Evolutionary conservation across 2,888 invertebrate genomes (phyloP).

Genomic region (Marasmarcha lunaedactyla): DNA sequence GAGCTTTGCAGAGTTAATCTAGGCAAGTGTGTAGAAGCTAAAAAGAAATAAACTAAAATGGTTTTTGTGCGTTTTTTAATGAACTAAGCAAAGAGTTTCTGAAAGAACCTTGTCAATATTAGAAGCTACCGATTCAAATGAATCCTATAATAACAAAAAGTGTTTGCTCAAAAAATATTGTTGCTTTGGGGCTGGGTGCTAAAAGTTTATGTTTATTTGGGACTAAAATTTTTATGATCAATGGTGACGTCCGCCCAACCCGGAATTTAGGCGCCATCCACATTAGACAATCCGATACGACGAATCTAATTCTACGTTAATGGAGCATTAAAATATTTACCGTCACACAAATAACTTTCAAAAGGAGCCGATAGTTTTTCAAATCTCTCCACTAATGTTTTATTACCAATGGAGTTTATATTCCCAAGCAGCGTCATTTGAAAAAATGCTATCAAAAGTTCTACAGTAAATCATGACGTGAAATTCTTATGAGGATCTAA

Average conservation of each 20-base stretch:
- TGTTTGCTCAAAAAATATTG: slow-evolving; percentile 58
- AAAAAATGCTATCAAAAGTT: slow-evolving; percentile 33
- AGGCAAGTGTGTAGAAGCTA: no score
- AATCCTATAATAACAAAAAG: slow-evolving; percentile 47
- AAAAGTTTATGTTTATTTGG: slow-evolving; percentile 57
- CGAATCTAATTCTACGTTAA: slow-evolving; percentile 54
- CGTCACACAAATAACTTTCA: slow-evolving; percentile 57
- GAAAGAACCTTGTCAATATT: no score
- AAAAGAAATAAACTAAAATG: no score
- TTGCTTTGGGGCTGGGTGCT: slow-evolving; percentile 29
- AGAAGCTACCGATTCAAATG: slow-evolving; percentile 31
- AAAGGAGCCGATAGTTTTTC: slow-evolving; percentile 60
- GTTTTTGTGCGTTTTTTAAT: no score
- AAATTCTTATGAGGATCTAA: slow-evolving; percentile 26
- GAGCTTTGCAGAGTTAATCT: no score
- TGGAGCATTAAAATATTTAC: slow-evolving; percentile 62
- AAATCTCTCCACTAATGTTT: slow-evolving; percentile 45
- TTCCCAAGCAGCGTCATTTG: slow-evolving; percentile 36
- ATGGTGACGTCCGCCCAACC: slow-evolving; percentile 39
- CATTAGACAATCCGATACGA: slow-evolving; percentile 60
- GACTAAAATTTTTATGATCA: slow-evolving; percentile 47
- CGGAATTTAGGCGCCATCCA: slow-evolving; percentile 57
- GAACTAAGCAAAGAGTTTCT: no score
- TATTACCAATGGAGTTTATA: slow-evolving; percentile 49
- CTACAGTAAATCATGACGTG: slow-evolving; percentile 31